Percentiles rank a stretch among this genome's conserved stretches.
Conservation (phyloP, 2,797 vertebrate species). For the Adelosebastes latens region DNA sequence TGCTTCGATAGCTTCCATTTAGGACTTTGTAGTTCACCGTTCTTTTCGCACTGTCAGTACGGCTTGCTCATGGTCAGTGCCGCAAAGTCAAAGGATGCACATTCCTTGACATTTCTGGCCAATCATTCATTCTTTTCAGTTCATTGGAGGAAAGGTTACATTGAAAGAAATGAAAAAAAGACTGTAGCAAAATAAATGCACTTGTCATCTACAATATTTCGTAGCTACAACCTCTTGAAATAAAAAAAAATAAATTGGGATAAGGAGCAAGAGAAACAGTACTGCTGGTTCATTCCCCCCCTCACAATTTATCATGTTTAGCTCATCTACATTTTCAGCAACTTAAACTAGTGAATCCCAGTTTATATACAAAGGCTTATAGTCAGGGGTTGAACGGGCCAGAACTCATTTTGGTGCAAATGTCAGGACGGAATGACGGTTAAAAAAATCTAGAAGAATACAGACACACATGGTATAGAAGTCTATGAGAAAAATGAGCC, state of each 20-base stretch:
- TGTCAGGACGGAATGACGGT: neutral
- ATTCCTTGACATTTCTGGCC: neutral
- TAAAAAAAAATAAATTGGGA: neutral
- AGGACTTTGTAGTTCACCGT: neutral
- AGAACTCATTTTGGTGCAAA: conserved; percentile 8
- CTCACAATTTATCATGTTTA: neutral
- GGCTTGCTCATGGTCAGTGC: too few species aligned
- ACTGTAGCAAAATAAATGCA: neutral
- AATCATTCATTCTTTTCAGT: neutral
- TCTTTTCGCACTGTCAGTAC: too few species aligned
- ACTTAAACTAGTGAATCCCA: neutral
- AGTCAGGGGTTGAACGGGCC: conserved; percentile 6
- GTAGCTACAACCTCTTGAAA: neutral
- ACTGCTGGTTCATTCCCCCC: too few species aligned
- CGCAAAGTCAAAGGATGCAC: neutral
- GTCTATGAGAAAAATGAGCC: too few species aligned
- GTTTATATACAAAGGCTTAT: conserved; percentile 6
- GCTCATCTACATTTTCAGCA: neutral
- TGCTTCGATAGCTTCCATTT: neutral
- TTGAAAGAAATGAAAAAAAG: neutral
- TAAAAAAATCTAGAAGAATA: neutral
- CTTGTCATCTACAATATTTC: neutral
- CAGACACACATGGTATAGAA: too few species aligned
- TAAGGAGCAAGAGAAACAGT: neutral
- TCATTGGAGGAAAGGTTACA: neutral